Conservation (phyloP, 2,797 vertebrate species). For the Melanogrammus aeglefinus region DNA sequence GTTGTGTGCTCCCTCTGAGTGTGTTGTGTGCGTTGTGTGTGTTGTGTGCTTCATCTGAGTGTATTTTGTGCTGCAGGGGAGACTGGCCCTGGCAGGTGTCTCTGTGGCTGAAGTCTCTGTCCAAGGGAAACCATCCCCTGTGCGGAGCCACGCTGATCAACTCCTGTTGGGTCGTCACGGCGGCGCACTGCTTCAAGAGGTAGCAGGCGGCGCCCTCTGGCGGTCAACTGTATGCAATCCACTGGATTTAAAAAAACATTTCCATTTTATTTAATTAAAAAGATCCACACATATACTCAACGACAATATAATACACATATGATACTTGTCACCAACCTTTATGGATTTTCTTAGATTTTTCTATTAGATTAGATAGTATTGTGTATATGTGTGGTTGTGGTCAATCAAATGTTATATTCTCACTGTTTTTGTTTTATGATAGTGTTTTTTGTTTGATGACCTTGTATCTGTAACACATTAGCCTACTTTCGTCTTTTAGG, state of each 20-base stretch:
- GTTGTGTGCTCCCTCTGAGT: too few relatives aligned
- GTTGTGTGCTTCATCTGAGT: not conserved
- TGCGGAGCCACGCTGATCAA: conserved; percentile 83
- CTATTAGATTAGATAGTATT: not conserved
- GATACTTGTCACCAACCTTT: too few relatives aligned
- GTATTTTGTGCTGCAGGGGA: conserved; percentile 64
- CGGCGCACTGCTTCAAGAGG: conserved; percentile 93
- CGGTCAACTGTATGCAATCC: conserved; percentile 26
- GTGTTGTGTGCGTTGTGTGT: not conserved
- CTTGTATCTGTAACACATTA: too few relatives aligned
- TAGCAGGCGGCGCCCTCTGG: conserved; percentile 49
- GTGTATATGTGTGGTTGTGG: not conserved
- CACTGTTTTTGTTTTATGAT: too few relatives aligned
- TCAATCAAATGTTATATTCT: not conserved
- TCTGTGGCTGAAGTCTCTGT: conserved; percentile 76
- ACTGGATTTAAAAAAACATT: not conserved
- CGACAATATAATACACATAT: too few relatives aligned
- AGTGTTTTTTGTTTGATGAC: not conserved
- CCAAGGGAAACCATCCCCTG: conserved; percentile 77
- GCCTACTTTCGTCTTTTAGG: too few relatives aligned
- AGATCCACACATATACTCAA: too few relatives aligned
- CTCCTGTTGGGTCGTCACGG: conserved; percentile 84
- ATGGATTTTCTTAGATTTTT: too few relatives aligned
- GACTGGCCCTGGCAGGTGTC: conserved; percentile 80
- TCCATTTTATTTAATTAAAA: not conserved